Evolutionary conservation across 2,113 vertebrate genomes (phyloP).

Genomic region (Ahaetulla prasina): DNA sequence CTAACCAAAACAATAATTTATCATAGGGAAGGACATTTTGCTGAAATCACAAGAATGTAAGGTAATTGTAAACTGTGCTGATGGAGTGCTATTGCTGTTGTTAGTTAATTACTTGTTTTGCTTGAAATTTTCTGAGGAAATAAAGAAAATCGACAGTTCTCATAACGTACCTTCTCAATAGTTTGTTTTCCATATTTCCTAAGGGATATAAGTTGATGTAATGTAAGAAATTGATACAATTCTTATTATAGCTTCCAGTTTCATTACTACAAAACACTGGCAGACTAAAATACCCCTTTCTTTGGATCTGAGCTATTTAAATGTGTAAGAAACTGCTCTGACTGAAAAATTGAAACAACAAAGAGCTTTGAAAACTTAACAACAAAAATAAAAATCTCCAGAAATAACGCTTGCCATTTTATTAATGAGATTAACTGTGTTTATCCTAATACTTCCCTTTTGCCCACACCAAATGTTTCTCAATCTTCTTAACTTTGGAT

Average conservation of each 20-base stretch:
- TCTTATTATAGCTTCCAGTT: neutral
- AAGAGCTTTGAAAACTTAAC: neutral
- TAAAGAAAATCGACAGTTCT: neutral
- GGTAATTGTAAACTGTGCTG: neutral
- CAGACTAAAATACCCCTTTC: neutral
- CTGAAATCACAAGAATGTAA: neutral
- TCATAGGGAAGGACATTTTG: neutral
- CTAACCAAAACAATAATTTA: neutral
- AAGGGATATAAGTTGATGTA: neutral
- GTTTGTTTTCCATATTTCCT: neutral
- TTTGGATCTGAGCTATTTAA: neutral
- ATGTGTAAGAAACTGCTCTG: neutral
- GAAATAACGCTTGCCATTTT: neutral
- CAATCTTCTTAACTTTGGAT: neutral
- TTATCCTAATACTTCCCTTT: neutral
- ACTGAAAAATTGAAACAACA: neutral
- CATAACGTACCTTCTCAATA: neutral
- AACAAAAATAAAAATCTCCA: neutral
- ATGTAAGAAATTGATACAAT: neutral
- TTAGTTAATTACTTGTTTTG: neutral
- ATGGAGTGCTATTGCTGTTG: neutral
- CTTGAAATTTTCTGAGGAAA: neutral
- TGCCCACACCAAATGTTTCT: neutral
- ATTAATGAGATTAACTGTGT: neutral
- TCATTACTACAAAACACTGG: neutral